Percentiles rank a stretch among this genome's conserved stretches.
These are phyloP conservation scores for Brachystomella parvula DNA, from an alignment of 1,140 invertebrate species.

Conservation along the genomic window DNA sequence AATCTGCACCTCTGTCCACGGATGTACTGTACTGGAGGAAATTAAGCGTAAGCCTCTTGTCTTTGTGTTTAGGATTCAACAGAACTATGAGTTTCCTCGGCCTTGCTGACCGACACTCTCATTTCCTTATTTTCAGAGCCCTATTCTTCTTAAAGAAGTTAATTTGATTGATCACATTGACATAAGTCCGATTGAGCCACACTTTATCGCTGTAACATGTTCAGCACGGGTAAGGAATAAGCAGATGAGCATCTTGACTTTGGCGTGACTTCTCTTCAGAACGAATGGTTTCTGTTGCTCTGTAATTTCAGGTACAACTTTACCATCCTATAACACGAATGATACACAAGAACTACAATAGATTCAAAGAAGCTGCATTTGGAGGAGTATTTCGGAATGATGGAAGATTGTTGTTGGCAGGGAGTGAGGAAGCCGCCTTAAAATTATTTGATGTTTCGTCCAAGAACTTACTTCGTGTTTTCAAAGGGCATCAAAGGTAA, in stretches of 20 bases:
- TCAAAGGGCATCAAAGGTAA: conserved; percentile 58
- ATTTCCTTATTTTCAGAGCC: conserved; percentile 51
- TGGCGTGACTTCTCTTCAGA: conserved; percentile 10
- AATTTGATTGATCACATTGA: conserved; percentile 83
- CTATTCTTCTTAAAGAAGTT: conserved; percentile 83
- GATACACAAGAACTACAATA: conserved; percentile 71
- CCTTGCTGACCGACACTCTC: conserved; percentile 13
- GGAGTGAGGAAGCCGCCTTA: conserved; percentile 77
- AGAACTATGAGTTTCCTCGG: not conserved
- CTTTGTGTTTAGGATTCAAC: conserved; percentile 12
- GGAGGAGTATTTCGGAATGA: conserved; percentile 77
- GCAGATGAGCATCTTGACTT: too few species aligned
- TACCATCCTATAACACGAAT: conserved; percentile 81
- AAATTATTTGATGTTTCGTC: conserved; percentile 80
- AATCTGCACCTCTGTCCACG: conserved; percentile 56
- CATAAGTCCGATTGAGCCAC: conserved; percentile 74
- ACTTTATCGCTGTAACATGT: conserved; percentile 83
- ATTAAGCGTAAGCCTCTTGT: conserved; percentile 55
- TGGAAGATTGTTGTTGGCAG: conserved; percentile 73
- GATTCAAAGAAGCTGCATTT: conserved; percentile 77
- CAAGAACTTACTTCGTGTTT: conserved; percentile 63
- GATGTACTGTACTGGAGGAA: conserved; percentile 80
- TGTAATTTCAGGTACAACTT: conserved; percentile 57
- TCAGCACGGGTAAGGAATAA: conserved; percentile 62
- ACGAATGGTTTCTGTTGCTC: not conserved